A percentile compares a stretch with the other conserved stretches of the same genome.
Evolutionary conservation across 1,140 invertebrate genomes (phyloP).

Genomic region (Rhagoletis pomonella): DNA sequence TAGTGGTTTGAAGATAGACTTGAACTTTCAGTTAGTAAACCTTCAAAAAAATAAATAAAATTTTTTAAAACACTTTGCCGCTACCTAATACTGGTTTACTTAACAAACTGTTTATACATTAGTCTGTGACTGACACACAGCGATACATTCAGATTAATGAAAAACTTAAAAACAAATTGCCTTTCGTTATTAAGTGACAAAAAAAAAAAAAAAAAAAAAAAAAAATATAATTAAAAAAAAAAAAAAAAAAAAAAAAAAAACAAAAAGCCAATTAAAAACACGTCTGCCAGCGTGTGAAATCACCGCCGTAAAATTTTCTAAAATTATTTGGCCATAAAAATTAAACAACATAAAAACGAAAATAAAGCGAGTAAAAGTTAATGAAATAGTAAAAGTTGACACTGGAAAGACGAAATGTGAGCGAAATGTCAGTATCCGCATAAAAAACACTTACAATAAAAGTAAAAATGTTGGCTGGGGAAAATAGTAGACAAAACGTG

Average conservation of each 20-base stretch:
- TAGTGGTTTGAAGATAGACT: too few relatives aligned
- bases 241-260: too few relatives aligned
- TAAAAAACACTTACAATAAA: too few relatives aligned
- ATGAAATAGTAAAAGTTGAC: conserved; percentile 32
- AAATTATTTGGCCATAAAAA: conserved; percentile 40
- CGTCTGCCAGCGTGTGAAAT: conserved; percentile 39
- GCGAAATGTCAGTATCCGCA: too few relatives aligned
- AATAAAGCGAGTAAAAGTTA: conserved; percentile 2
- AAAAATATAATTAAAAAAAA: too few relatives aligned
- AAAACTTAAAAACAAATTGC: not conserved
- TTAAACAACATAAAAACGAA: not conserved
- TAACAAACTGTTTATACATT: not conserved
- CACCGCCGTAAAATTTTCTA: conserved; percentile 16
- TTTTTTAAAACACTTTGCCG: not conserved
- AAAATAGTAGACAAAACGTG: too few relatives aligned
- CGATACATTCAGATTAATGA: too few relatives aligned
- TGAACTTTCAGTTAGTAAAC: too few relatives aligned
- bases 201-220: too few relatives aligned
- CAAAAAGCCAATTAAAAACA: not conserved
- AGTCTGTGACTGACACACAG: too few relatives aligned
- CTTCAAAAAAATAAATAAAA: too few relatives aligned
- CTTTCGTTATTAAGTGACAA: not conserved
- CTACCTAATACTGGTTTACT: not conserved
- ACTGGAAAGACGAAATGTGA: not conserved
- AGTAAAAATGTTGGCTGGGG: too few relatives aligned